Conservation (phyloP, 2,888 invertebrate genomes). For the Macaria liturata region DNA sequence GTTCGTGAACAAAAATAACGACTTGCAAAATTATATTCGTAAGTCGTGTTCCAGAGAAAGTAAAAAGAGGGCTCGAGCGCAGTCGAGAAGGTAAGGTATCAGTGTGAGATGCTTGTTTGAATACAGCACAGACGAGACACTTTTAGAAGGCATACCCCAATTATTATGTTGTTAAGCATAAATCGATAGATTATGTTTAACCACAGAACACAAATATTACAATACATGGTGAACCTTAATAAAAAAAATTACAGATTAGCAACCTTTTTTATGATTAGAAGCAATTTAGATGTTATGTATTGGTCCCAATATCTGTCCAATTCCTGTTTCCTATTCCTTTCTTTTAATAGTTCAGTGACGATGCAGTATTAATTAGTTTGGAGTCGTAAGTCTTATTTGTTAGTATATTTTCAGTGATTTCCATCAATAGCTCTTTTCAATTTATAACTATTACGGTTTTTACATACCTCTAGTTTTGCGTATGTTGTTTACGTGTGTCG, state of each 20-base stretch:
- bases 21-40: slow-evolving; percentile 32
- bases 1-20: slow-evolving; percentile 25
- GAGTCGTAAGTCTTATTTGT: too few relatives aligned
- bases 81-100: slow-evolving; percentile 10
- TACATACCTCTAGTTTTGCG: too few relatives aligned
- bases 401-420: too few relatives aligned
- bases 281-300: not conserved
- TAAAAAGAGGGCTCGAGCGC: slow-evolving; percentile 16
- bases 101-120: slow-evolving; percentile 6
- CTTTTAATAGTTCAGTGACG: too few relatives aligned
- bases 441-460: too few relatives aligned
- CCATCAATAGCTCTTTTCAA: too few relatives aligned
- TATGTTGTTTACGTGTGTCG: too few relatives aligned
- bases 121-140: slow-evolving; percentile 1
- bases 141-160: not conserved
- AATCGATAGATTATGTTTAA: not conserved
- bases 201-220: not conserved
- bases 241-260: not conserved
- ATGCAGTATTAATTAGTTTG: too few relatives aligned
- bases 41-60: slow-evolving; percentile 26
- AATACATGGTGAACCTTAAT: not conserved
- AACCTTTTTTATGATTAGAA: not conserved
- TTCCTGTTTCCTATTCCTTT: too few relatives aligned
- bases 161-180: not conserved
- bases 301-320: too few relatives aligned